Percentiles rank a stretch among this genome's conserved stretches.
Conservation (phyloP, 37 sponge, comb jelly and placozoan species). For the Oopsacas minuta region DNA sequence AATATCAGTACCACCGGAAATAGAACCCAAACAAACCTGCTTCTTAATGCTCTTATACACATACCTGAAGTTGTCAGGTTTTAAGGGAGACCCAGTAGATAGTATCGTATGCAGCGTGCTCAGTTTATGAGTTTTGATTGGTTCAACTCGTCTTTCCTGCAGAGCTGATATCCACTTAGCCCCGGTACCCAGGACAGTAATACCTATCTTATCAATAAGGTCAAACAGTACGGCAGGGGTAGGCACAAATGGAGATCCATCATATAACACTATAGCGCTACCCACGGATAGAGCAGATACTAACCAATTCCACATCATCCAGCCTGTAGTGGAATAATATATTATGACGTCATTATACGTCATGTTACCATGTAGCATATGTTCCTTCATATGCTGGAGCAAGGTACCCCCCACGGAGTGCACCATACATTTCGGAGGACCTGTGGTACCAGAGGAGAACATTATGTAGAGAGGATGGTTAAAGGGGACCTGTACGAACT, state of each 20-base stretch:
- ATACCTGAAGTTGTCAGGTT: slow-evolving; percentile 81
- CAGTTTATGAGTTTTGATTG: slow-evolving; percentile 64
- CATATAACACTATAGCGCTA: slow-evolving; percentile 74
- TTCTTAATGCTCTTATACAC: slow-evolving; percentile 71
- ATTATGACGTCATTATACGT: slow-evolving; percentile 66
- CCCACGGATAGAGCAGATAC: slow-evolving; percentile 76
- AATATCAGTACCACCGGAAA: slow-evolving; percentile 93
- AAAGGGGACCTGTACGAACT: slow-evolving; percentile 89
- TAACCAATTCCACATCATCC: slow-evolving; percentile 99
- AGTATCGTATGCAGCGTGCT: slow-evolving; percentile 68
- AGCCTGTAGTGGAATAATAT: slow-evolving; percentile 84
- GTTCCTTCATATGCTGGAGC: slow-evolving; percentile 92
- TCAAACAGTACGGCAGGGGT: slow-evolving; percentile 69
- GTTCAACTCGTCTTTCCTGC: slow-evolving; percentile 59
- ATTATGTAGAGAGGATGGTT: slow-evolving; percentile 96
- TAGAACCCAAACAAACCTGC: slow-evolving; percentile 78
- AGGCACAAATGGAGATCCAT: slow-evolving; percentile 91
- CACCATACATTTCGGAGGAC: slow-evolving; percentile 96
- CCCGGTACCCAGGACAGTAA: slow-evolving; percentile 85
- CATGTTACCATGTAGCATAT: slow-evolving; percentile 79
- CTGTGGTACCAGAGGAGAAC: slow-evolving; percentile 96
- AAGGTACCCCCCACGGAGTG: slow-evolving; percentile 94
- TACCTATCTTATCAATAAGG: slow-evolving; percentile 59
- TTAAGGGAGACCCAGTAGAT: slow-evolving; percentile 91
- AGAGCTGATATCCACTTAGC: slow-evolving; percentile 80